Evolutionary conservation across 92 coral and sea anemone species (phyloP), one percentile per base, ranked within the genome.

Genomic region (Epizoanthus rinbou): DNA sequence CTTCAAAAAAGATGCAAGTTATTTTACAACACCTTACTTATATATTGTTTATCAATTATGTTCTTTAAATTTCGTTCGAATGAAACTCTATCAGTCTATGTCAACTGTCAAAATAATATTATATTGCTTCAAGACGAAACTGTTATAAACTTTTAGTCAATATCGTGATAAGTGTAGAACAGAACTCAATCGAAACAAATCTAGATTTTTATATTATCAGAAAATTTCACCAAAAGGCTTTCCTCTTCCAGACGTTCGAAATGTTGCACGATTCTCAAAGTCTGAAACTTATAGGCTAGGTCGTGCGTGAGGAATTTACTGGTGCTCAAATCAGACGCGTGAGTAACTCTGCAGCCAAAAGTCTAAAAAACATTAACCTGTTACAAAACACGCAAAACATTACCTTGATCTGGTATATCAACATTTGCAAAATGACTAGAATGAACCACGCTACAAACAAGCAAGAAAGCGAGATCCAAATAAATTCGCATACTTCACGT

Each of bases 371-470:
- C 69, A 35, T 37, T 7, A 53, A 74, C 15, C 10, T 22, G 52
- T 57, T 59, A 17, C 8, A 6, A 15, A 65, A 65, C 71, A 21
- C 35, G 11, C 43, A 67, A 64, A 64, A 13, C 69, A 2, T 14
- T 75, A 75, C 81, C 81, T 60, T 78, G 82, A 62, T 41, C 82
- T 2, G 82, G 71, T 13, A 78, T 35, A 78, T 78, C 71, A 4
- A 78, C 71, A n/a, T 78, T 78, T 22, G 70, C 71, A 62, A 78
- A 78, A 65, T 78, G 82, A 57, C 71, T 78, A 5, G 71, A 78
- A 62, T 37, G 71, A 43, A 22, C 82, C 52, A 37, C 5, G 23
- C 37, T 78, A 47, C 33, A 63, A 63, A 78, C 28, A 8, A 41
- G 37, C 33, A 78, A 22, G 25, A 78, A 18, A 0, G 15, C 14